Evolutionary conservation across 2,797 vertebrate genomes (phyloP), one percentile per base, ranked within the genome.

Genomic region (Remorina albescens): DNA sequence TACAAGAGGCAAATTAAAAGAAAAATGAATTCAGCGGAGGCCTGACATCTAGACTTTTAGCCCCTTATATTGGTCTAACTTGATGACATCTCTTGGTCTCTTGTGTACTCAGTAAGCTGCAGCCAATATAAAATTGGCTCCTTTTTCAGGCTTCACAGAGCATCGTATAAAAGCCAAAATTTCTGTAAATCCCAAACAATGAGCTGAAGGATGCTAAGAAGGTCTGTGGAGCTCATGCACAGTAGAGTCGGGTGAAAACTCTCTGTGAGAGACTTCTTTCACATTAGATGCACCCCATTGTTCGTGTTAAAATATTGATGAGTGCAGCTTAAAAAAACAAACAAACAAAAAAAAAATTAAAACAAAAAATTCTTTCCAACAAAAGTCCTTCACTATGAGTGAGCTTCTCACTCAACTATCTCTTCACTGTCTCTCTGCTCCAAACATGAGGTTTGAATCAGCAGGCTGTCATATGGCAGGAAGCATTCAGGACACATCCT

Each of bases 391-490:
- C 19, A 61, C 62, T 28, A 16, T 49, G 19, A 74, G 50, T 47
- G 67, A 67, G 44, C 39, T 55, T 62, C 46, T 44, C 49, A 66
- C 56, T 70, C 49, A 46, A 16, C 15, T 57, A 74, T 81, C 71
- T 79, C 49, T 56, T 78, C 10, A 54, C 47, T 39, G 49, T 71
- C 53, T 85, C 69, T 74, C 63, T 65, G 61, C 61, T 74, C 54
- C 67, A 49, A 69, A 84, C 88, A 90, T 86, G 60, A 85, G 88
- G 80, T 90, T 93, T 73, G 49, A 88, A 88, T 91, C 81, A 90
- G 67, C 26, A 9, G 32, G 36, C 71, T 76, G 83, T 91, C 84
- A 81, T 72, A 86, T 78, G 83, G 82, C 86, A 76, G 73, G 74
- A 75, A 66, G 67, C 65, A 78, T 84, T 86, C 77, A 80, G 67